Base-by-base conservation (phyloP, 2,797 vertebrate genomes). In the Paratrypauchen microcephalus region DNA sequence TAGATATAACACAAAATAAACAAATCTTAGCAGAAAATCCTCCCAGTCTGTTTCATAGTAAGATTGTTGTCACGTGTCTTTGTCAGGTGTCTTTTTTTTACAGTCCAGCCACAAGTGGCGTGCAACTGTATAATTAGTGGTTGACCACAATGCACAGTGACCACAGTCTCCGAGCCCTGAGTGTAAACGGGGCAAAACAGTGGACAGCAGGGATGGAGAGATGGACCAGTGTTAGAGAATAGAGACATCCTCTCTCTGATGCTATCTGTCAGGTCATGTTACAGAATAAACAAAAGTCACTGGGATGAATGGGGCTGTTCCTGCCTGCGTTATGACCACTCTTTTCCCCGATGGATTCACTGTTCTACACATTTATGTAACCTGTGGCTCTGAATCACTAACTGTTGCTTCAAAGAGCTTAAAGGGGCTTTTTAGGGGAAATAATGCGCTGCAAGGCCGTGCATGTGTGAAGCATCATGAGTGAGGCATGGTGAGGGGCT, bases 191-290 rank as follows among this genome's bases (percentile, higher is more conserved):
- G 78, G 78, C 87, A 24, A 11, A 56, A 12, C 87, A 82, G 72
- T 91, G 87, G 85, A 77, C 68, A 85, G 83, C 80, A 84, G 72
- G 45, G 39, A 64, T 70, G 73, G 64, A 52, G 77, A 86, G 79
- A 87, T 82, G 79, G 39, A 52, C 76, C 77, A 72, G 70, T 73
- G 57, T 82, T 83, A 76, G 77, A 83, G 71, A 69, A 81, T 73
- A 82, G 85, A 87, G 78, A 78, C 68, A 65, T 65, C 73, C 69
- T 69, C 79, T 68, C 47, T 52, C 79, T 69, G 88, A 92, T 92
- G 78, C 85, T 82, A 90, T 91, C 86, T 79, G 69, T 85, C 65
- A 75, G 89, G 87, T 92, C 85, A 74, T 76, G 85, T 92, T 92
- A 87, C 91, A 84, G 72, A 71, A 76, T 88, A 88, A 88, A 91